phyloP scores from a whole-genome alignment of 2,113 vertebrate species.

The Jaculus jaculus region DNA sequence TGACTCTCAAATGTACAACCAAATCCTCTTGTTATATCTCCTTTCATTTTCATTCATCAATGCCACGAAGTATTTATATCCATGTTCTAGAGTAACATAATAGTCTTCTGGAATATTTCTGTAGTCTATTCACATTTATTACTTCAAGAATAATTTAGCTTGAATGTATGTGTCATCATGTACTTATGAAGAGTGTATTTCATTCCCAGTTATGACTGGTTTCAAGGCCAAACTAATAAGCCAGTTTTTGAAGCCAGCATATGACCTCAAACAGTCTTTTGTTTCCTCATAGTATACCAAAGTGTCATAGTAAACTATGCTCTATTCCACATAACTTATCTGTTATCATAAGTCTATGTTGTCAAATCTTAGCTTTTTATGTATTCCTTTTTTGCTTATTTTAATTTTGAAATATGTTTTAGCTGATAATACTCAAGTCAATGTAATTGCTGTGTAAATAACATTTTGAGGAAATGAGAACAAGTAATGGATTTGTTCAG shows the following conservation, averaged over 20 bases:
- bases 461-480: no score
- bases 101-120: background rate
- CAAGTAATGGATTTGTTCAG: no score
- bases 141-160: background rate
- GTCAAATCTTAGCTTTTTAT: background rate
- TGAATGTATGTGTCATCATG: background rate
- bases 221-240: background rate
- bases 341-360: background rate
- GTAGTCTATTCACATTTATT: background rate
- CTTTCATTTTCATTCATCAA: background rate
- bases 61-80: background rate
- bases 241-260: background rate
- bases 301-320: background rate
- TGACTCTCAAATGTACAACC: background rate
- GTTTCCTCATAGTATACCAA: background rate
- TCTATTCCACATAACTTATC: background rate
- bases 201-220: background rate
- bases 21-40: background rate
- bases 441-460: no score
- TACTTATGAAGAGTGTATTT: background rate
- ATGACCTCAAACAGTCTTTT: background rate
- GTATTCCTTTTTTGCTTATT: background rate
- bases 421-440: no score
- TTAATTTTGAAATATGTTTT: no score
- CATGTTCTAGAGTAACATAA: background rate